Evolutionary conservation across 1,140 invertebrate genomes (phyloP).

Genomic region (Psilanteris sp.): DNA sequence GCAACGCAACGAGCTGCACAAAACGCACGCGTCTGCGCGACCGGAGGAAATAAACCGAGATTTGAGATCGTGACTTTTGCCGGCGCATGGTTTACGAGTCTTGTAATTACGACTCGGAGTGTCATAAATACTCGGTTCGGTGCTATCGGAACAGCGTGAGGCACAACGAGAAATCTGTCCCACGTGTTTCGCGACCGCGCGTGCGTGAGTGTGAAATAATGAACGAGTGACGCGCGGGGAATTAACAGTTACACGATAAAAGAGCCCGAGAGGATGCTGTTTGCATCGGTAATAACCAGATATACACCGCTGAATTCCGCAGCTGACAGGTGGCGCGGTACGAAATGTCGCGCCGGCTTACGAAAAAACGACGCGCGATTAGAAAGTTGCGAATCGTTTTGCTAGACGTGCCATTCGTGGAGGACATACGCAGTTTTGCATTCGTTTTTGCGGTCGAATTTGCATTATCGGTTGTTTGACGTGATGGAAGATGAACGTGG

Average conservation of each 20-base stretch:
- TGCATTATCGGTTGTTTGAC: no score
- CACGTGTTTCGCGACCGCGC: slow-evolving; percentile 4
- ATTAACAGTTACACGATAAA: slow-evolving; percentile 61
- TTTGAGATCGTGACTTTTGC: slow-evolving; percentile 31
- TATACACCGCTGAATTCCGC: slow-evolving; percentile 21
- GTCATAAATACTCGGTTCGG: slow-evolving; percentile 58
- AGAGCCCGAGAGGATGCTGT: slow-evolving; percentile 15
- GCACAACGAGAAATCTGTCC: slow-evolving; percentile 45
- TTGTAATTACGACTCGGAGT: slow-evolving; percentile 48
- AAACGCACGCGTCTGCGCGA: slow-evolving; percentile 23
- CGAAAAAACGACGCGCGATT: slow-evolving; percentile 30
- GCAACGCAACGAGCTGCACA: slow-evolving; percentile 44
- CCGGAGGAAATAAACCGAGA: slow-evolving; percentile 32
- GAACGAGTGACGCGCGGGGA: slow-evolving; percentile 36
- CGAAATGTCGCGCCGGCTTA: slow-evolving; percentile 25
- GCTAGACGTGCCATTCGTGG: no score
- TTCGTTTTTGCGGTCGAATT: no score
- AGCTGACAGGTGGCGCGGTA: slow-evolving; percentile 27
- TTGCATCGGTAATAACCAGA: slow-evolving; percentile 41
- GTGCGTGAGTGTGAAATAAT: slow-evolving; percentile 52
- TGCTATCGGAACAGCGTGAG: slow-evolving; percentile 46
- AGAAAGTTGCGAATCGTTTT: slow-evolving; percentile 34
- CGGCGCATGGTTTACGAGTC: slow-evolving; percentile 48
- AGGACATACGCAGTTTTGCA: no score
- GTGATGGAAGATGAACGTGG: no score